Conservation (phyloP, 2,888 invertebrate genomes). For the Miltochrista miniata region DNA sequence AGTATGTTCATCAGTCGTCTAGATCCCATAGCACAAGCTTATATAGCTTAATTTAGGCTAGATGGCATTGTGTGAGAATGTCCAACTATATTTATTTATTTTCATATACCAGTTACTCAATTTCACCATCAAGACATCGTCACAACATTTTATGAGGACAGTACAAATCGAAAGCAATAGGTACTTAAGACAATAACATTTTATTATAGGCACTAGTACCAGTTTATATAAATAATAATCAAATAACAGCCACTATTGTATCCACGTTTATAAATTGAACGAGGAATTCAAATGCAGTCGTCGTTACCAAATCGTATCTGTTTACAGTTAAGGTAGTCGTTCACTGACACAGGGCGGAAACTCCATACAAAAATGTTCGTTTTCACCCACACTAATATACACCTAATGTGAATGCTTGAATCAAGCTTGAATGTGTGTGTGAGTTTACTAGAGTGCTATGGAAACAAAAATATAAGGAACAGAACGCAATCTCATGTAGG, state of each 20-base stretch:
- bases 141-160: neutral
- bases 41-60: no score
- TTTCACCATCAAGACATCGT: neutral
- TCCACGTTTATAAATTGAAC: conserved; percentile 24
- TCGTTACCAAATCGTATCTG: conserved; percentile 30
- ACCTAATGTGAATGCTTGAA: no score
- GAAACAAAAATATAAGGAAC: no score
- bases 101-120: neutral
- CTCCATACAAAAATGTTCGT: no score
- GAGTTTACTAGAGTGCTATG: no score
- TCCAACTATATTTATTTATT: no score
- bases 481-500: no score
- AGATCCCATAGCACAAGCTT: no score
- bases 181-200: conserved; percentile 30
- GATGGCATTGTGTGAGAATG: no score
- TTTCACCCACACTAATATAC: no score
- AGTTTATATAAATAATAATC: conserved; percentile 29
- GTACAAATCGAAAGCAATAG: conserved; percentile 11
- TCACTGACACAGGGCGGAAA: neutral
- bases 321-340: conserved; percentile 16
- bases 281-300: conserved; percentile 26
- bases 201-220: conserved; percentile 15
- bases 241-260: conserved; percentile 26
- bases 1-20: no score
- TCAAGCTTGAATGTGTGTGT: no score